These are phyloP conservation scores for Vespertilio murinus DNA, from an alignment of 2,797 vertebrate genomes.

Conservation along the genomic window DNA sequence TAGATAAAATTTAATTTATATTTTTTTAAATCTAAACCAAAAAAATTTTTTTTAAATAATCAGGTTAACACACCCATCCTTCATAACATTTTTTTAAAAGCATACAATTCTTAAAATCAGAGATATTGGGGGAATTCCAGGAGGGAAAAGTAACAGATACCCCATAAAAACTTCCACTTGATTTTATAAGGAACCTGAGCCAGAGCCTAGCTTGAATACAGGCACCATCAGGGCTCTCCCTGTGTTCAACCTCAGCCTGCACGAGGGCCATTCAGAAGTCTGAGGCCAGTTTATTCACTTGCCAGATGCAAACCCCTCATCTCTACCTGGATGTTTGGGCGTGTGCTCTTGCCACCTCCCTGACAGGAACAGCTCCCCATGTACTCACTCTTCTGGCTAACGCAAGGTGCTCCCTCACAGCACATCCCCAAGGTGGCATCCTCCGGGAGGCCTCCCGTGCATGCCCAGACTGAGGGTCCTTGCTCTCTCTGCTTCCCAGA, in stretches of 20 bases:
- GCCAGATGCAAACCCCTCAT: background rate
- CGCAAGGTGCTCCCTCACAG: background rate
- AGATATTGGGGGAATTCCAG: background rate
- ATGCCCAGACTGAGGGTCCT: background rate
- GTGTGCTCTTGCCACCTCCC: background rate
- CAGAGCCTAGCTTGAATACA: background rate
- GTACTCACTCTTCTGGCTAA: background rate
- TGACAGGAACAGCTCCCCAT: background rate
- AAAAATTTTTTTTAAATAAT: background rate
- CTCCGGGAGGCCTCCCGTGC: background rate
- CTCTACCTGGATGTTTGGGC: background rate
- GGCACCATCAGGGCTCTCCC: background rate
- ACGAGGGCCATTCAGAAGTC: background rate
- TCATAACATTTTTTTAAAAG: background rate
- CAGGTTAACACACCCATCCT: background rate
- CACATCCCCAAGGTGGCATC: background rate
- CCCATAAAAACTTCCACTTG: background rate
- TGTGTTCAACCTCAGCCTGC: background rate
- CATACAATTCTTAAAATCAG: background rate
- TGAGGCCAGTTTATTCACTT: background rate
- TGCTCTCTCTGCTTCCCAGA: background rate
- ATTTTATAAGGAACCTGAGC: background rate
- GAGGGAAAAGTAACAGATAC: background rate
- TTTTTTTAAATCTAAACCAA: conserved; percentile 16
- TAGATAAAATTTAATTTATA: background rate